Evolutionary conservation across 2,797 vertebrate genomes (phyloP), one percentile per base, ranked within the genome.

Genomic region (Neostethus bicornis): DNA sequence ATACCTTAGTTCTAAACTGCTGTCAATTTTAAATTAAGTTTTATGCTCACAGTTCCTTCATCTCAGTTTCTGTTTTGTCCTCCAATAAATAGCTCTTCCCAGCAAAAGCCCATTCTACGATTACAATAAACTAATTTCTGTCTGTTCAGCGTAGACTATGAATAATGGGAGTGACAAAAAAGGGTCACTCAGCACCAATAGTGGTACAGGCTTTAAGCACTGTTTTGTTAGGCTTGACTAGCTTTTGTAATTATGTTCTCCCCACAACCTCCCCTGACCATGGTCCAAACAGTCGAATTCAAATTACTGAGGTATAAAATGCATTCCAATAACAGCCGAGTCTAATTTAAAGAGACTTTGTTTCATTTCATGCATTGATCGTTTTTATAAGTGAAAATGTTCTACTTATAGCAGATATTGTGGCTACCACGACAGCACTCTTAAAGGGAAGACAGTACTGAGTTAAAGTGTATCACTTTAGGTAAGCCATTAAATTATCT

Each of bases 141-240:
- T 75, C 79, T 73, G 82, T 89, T 90, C 90, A 56, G 55, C 75
- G 51, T 81, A 73, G 81, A 84, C 79, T 84, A 81, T 91, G 90
- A 92, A 92, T 87, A 91, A 91, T 90, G 84, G 80, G 67, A 83
- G 75, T 84, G 89, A 90, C 87, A 89, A 89, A 58, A 89, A 87
- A 83, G 79, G 87, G 85, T 85, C 73, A 84, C 88, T 80, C 79
- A 44, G 79, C 85, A 87, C 87, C 84, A 87, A 75, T 77, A 77
- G 80, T 86, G 52, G 63, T 72, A 83, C 83, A 81, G 85, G 83
- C 87, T 90, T 81, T 74, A 67, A 88, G 90, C 86, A 54, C 73
- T 87, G 87, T 91, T 92, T 91, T 87, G 84, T 90, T 92, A 82
- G 87, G 92, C 90, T 89, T 89, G 90, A 87, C 85, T 92, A 84